phyloP scores from a whole-genome alignment of 2,113 vertebrate genomes.

The Prochilodus magdalenae region DNA sequence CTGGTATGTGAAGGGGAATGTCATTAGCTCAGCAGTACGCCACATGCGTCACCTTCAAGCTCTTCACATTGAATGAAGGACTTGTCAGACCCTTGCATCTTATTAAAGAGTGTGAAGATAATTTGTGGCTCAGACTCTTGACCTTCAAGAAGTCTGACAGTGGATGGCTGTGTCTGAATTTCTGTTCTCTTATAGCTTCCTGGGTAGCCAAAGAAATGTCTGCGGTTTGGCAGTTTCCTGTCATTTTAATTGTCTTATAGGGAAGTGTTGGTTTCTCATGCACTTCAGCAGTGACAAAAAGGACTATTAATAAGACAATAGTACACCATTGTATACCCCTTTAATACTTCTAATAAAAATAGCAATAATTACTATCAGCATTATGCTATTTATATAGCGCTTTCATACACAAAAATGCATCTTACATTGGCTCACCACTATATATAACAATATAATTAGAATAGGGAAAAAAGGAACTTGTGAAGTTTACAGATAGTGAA shows the following conservation, averaged over 20 bases:
- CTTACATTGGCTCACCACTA: no score
- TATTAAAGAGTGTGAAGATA: slow-evolving; percentile 67
- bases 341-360: neutral
- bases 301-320: no score
- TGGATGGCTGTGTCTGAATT: slow-evolving; percentile 65
- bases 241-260: slow-evolving; percentile 68
- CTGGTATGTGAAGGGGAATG: slow-evolving; percentile 17
- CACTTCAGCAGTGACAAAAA: neutral
- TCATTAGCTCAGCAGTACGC: slow-evolving; percentile 57
- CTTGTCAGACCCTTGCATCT: slow-evolving; percentile 62
- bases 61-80: slow-evolving; percentile 63
- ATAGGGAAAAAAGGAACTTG: no score
- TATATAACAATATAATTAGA: no score
- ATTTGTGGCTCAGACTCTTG: slow-evolving; percentile 66
- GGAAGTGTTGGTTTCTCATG: slow-evolving; percentile 37
- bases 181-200: slow-evolving; percentile 56
- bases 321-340: no score
- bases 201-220: slow-evolving; percentile 55
- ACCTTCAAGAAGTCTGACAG: slow-evolving; percentile 67
- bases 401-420: no score
- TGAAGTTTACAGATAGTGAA: no score
- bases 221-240: slow-evolving; percentile 60
- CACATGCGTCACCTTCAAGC: slow-evolving; percentile 55
- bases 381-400: neutral
- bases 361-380: neutral